Conservation (phyloP, 2,113 vertebrate species). For the Prunella himalayana region DNA sequence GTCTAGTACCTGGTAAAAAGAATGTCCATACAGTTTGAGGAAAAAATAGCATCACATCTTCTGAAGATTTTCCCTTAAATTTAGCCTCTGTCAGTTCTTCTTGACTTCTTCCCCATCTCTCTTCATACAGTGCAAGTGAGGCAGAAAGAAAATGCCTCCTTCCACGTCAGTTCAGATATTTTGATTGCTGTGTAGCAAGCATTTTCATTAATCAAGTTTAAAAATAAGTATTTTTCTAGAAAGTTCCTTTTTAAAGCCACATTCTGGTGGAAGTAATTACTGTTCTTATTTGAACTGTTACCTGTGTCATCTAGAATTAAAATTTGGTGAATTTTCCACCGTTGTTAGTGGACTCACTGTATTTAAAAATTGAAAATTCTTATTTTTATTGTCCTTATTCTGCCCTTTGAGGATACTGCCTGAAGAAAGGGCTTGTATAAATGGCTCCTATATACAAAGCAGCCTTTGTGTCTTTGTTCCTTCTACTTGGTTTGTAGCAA, state of each 20-base stretch:
- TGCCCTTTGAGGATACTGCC: not conserved
- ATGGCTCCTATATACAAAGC: not conserved
- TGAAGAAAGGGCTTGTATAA: not conserved
- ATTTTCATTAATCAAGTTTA: not conserved
- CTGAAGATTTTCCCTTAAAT: not conserved
- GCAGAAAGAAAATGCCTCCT: slow-evolving; percentile 1
- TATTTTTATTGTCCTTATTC: not conserved
- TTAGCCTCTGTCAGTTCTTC: not conserved
- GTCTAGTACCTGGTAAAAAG: not conserved
- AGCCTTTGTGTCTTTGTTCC: not conserved
- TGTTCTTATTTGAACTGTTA: not conserved
- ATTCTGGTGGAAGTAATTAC: not conserved
- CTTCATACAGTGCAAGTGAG: not conserved
- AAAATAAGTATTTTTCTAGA: not conserved
- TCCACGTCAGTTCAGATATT: not conserved
- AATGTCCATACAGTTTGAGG: not conserved
- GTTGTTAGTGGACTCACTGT: not conserved
- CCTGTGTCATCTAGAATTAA: not conserved
- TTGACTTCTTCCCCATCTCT: not conserved
- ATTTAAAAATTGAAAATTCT: not conserved
- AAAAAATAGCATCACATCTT: not conserved
- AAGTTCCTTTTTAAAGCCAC: not conserved
- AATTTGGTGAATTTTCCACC: not conserved
- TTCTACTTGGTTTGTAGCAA: not conserved
- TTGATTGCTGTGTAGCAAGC: not conserved